Evolutionary conservation across 1,140 invertebrate species (phyloP).

Genomic region (Temnothorax longispinosus): DNA sequence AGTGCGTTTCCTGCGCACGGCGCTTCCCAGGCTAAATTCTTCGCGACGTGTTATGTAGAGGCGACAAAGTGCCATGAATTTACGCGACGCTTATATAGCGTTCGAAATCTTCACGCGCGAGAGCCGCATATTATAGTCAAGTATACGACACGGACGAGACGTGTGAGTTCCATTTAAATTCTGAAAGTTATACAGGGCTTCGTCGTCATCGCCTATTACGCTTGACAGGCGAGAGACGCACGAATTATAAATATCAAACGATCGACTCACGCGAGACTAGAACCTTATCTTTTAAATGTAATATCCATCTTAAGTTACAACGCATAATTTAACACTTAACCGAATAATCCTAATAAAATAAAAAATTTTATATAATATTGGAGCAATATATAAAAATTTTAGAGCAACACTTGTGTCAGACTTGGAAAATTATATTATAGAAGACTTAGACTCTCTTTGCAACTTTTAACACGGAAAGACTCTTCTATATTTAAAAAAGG

Average conservation of each 20-base stretch:
- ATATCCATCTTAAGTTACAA: not conserved
- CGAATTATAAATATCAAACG: conserved; percentile 18
- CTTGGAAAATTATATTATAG: not conserved
- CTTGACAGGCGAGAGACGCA: not conserved
- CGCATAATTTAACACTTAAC: not conserved
- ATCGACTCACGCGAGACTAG: not conserved
- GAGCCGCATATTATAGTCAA: not conserved
- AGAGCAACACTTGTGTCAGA: not conserved
- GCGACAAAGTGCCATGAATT: not conserved
- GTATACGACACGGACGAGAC: not conserved
- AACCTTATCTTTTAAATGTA: not conserved
- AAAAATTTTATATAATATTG: not conserved
- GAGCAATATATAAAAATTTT: not conserved
- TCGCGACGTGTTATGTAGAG: not conserved
- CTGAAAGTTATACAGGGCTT: not conserved
- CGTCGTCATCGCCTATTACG: not conserved
- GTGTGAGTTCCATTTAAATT: conserved; percentile 11
- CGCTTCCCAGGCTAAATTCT: not conserved
- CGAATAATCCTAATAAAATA: not conserved
- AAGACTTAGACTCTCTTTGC: not conserved
- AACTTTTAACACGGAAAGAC: not conserved
- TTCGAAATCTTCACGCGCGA: not conserved
- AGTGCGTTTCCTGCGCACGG: not conserved
- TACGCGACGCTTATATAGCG: conserved; percentile 5
- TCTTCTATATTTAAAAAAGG: not conserved